These are phyloP conservation scores for Pyxicephalus adspersus DNA, from an alignment of 2,113 vertebrate genomes.

Conservation along the genomic window DNA sequence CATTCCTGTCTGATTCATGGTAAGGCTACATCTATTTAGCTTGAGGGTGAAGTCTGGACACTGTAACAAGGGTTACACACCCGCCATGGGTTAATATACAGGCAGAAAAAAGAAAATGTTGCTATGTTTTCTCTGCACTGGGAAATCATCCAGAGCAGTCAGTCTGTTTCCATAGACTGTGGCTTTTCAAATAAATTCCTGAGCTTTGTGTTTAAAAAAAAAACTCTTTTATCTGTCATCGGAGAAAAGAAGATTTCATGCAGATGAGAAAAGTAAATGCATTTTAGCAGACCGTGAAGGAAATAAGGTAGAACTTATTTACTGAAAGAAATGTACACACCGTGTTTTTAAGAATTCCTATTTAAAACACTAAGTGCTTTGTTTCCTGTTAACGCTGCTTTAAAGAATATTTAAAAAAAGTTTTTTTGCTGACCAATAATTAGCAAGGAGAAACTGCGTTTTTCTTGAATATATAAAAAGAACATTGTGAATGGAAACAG, in stretches of 20 bases:
- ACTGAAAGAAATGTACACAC: not conserved
- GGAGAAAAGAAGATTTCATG: slow-evolving; percentile 37
- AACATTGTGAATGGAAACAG: too few species aligned
- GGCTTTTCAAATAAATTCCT: slow-evolving; percentile 49
- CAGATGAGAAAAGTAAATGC: slow-evolving; percentile 35
- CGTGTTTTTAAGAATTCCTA: too few species aligned
- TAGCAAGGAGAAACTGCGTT: too few species aligned
- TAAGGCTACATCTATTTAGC: not conserved
- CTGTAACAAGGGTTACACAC: not conserved
- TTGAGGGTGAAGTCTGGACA: not conserved
- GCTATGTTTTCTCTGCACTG: slow-evolving; percentile 23
- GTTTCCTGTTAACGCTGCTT: too few species aligned
- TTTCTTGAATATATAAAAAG: too few species aligned
- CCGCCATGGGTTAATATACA: slow-evolving; percentile 16
- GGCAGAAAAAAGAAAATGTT: slow-evolving; percentile 6
- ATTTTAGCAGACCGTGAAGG: slow-evolving; percentile 39
- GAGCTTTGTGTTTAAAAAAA: slow-evolving; percentile 45
- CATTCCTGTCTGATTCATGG: slow-evolving; percentile 10
- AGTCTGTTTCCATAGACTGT: slow-evolving; percentile 44
- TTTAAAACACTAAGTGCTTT: too few species aligned
- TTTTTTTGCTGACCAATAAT: too few species aligned
- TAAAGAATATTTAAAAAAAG: too few species aligned
- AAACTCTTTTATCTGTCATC: slow-evolving; percentile 42
- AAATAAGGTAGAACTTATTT: not conserved
- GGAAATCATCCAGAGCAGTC: slow-evolving; percentile 1